These are phyloP conservation scores for Biston betularia DNA, from an alignment of 2,888 invertebrate species.

Conservation along the genomic window DNA sequence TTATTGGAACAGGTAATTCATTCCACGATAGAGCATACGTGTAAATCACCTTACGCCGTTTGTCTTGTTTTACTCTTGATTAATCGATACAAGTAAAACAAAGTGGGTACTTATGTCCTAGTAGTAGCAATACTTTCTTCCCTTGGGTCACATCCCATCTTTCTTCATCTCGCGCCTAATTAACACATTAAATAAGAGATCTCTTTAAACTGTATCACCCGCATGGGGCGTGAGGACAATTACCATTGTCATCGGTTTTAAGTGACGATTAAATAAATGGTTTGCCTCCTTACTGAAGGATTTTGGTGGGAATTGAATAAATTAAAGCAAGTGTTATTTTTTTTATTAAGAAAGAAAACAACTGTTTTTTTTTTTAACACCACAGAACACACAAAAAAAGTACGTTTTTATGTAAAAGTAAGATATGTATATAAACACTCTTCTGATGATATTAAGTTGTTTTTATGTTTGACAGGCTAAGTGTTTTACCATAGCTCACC, in stretches of 20 bases:
- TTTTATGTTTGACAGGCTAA: no score
- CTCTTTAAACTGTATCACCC: slow-evolving; percentile 52
- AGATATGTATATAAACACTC: no score
- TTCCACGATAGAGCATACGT: no score
- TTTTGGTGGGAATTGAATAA: slow-evolving; percentile 58
- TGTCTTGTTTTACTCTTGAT: no score
- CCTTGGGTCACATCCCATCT: slow-evolving; percentile 30
- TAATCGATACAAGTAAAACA: no score
- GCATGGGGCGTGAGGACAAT: slow-evolving; percentile 67
- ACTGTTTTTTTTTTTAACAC: slow-evolving; percentile 16
- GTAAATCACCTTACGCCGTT: no score
- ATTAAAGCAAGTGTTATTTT: slow-evolving; percentile 37
- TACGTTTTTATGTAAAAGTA: no score
- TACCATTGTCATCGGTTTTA: slow-evolving; percentile 69
- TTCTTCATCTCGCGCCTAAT: slow-evolving; percentile 46
- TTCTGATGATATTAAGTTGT: no score
- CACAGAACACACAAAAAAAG: no score
- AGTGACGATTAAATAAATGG: slow-evolving; percentile 57
- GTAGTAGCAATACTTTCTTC: not conserved
- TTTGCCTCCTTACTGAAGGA: slow-evolving; percentile 28
- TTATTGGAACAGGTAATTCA: no score
- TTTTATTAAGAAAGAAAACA: not conserved
- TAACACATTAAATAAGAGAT: slow-evolving; percentile 42
- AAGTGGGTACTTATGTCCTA: no score
- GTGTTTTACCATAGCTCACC: no score